Evolutionary conservation across 2,797 vertebrate genomes (phyloP), one percentile per base, ranked within the genome.

Genomic region (Merluccius polli): DNA sequence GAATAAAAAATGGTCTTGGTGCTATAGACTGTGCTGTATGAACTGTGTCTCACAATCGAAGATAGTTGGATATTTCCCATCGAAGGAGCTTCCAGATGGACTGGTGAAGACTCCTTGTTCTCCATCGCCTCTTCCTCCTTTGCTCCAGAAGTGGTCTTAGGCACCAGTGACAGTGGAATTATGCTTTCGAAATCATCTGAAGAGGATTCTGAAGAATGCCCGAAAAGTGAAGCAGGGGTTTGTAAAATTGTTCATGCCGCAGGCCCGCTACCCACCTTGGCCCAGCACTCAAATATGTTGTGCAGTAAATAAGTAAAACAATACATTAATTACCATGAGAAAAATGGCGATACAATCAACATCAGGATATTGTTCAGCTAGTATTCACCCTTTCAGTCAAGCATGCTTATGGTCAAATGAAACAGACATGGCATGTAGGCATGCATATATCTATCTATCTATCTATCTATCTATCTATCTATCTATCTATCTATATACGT

Each of bases 191-290:
- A 72, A 0, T 6, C 38, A 41, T 73, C 68, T 21, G 78, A 71
- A 11, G 73, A 27, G 29, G 86, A 77, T 77, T 92, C 92, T 93
- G 83, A 38, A 81, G 73, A 76, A 79, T 0, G 74, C 2, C 2
- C 15, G 33, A 48, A 63, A 63, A 9, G 52, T 52, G 2, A 52
- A 16, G 31, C 12, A 72, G 6, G 65, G 0, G 18, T 83, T 70
- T 70, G 36, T 1, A 29, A 13, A 44, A 52, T 12, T 2, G 36
- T 38, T 36, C 27, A 59, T 68, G 32, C 5, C 7, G n/a, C n/a
- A n/a, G n/a, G 35, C 11, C 74, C 65, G 41, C 24, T 1, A 63
- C 52, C n/a, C 52, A 24, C 48, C 48, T 7, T 52, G 48, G 48
- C 48, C 52, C 52, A 63, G 9, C n/a, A 12, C n/a, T 10, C 52